These are phyloP conservation scores for Myocastor coypus DNA, from an alignment of 2,113 vertebrate genomes.

Conservation along the genomic window DNA sequence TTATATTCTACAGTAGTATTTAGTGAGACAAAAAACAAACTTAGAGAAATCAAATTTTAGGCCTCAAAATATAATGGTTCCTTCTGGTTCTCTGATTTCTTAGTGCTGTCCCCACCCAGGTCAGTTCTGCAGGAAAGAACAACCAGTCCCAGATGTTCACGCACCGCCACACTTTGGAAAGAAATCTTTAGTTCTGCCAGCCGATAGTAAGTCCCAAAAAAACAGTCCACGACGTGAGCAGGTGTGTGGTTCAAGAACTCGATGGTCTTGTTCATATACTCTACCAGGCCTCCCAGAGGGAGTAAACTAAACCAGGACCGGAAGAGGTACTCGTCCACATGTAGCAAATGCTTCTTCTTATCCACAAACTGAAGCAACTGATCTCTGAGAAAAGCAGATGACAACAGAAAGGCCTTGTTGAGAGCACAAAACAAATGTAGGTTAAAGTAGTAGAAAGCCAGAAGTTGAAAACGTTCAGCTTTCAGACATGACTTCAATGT, in stretches of 20 bases:
- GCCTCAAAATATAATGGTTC: too few species aligned
- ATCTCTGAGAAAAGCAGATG: constrained; percentile 70
- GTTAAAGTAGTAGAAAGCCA: too few species aligned
- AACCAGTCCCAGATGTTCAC: constrained; percentile 35
- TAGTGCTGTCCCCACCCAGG: background rate
- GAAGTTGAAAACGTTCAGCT: fast-evolving
- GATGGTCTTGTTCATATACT: constrained; percentile 71
- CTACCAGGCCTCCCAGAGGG: constrained; percentile 79
- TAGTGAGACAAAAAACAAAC: background rate
- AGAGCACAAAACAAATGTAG: background rate
- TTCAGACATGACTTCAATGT: background rate
- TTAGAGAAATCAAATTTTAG: background rate
- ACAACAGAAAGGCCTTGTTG: too few species aligned
- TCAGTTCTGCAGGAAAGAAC: background rate
- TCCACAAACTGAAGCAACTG: constrained; percentile 84
- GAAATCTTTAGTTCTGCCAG: background rate
- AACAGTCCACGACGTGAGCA: constrained; percentile 83
- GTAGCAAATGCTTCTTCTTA: constrained; percentile 83
- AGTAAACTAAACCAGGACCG: constrained; percentile 91
- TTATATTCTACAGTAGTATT: background rate
- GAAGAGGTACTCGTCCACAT: constrained; percentile 84
- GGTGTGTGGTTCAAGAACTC: constrained; percentile 79
- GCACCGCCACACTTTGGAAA: constrained; percentile 15
- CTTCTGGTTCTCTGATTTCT: background rate
- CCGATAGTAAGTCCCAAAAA: constrained; percentile 83